Evolutionary conservation across 2,113 vertebrate species (phyloP).

Genomic region (Hymenochirus boettgeri): DNA sequence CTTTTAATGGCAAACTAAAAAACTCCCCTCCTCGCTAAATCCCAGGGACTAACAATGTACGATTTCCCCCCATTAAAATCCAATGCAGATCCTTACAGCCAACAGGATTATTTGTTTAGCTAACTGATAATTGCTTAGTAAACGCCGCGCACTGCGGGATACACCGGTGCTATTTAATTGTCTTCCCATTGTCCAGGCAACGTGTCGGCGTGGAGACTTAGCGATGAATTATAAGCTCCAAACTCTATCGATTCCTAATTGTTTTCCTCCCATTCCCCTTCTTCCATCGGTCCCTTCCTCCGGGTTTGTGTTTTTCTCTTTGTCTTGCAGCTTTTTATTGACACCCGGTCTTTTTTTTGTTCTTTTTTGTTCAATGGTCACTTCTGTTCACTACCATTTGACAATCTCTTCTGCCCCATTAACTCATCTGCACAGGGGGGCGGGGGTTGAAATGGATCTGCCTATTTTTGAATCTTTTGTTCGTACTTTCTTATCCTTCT

Average conservation of each 20-base stretch:
- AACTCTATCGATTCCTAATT: slow-evolving; percentile 44
- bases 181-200: slow-evolving; percentile 15
- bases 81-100: background rate
- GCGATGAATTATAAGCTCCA: slow-evolving; percentile 38
- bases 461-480: no score
- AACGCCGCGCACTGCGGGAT: background rate
- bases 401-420: slow-evolving; percentile 92
- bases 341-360: slow-evolving; percentile 55
- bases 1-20: no score
- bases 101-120: background rate
- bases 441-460: no score
- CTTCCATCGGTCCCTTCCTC: slow-evolving; percentile 76
- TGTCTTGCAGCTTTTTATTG: slow-evolving; percentile 72
- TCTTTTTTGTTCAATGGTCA: slow-evolving; percentile 56
- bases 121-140: background rate
- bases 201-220: slow-evolving; percentile 41
- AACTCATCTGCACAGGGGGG: slow-evolving; percentile 78
- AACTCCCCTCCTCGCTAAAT: no score
- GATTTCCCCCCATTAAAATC: no score
- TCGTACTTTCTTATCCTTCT: no score
- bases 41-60: no score
- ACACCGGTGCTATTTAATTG: slow-evolving; percentile 6
- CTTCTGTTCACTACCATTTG: slow-evolving; percentile 71
- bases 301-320: slow-evolving; percentile 68
- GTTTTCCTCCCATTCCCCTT: slow-evolving; percentile 41